Conservation (phyloP, 2,113 vertebrate genomes). For the Poeciliopsis prolifica region DNA sequence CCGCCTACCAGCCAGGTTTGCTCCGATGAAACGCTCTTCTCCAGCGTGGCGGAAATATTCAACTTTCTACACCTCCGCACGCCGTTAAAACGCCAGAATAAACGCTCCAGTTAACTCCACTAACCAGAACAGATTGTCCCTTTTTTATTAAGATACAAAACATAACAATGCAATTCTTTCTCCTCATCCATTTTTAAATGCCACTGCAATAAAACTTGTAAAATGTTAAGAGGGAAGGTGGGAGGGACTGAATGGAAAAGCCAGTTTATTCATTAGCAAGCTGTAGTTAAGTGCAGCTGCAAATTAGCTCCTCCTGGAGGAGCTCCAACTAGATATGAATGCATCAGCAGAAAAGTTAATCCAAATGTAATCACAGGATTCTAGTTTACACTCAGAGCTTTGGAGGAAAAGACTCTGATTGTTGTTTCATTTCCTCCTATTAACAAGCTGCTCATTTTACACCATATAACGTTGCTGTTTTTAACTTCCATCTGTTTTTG, state of each 20-base stretch:
- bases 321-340: background rate
- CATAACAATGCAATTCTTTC: background rate
- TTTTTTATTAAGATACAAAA: background rate
- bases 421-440: background rate
- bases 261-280: background rate
- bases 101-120: background rate
- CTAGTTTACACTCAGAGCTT: conserved; percentile 1
- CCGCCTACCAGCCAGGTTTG: background rate
- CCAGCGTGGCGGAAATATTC: background rate
- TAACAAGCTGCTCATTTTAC: background rate
- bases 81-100: background rate
- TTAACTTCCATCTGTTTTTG: background rate
- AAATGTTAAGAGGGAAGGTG: background rate
- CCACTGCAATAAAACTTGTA: background rate
- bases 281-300: background rate
- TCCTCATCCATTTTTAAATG: background rate
- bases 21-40: too few relatives aligned
- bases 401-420: background rate
- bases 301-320: background rate
- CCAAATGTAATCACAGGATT: conserved; percentile 9
- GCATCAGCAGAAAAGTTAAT: conserved; percentile 11
- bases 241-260: background rate
- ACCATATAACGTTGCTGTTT: background rate
- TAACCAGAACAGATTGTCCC: background rate
- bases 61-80: background rate